Evolutionary conservation across 2,797 vertebrate species (phyloP).

Genomic region (Gymnopithys bicolor): DNA sequence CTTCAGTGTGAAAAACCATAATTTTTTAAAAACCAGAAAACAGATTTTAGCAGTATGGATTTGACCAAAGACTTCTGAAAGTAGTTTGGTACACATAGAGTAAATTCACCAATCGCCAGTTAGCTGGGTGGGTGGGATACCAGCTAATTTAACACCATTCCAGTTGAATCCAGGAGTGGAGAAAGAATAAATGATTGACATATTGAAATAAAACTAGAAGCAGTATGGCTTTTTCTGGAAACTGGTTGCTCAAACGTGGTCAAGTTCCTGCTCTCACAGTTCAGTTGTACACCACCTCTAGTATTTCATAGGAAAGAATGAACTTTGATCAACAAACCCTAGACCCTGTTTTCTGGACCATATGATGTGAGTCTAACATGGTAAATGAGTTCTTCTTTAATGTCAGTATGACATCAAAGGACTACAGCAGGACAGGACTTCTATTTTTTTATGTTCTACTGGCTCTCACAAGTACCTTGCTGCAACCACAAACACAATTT

Average conservation of each 20-base stretch:
- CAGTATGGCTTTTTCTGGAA: not conserved
- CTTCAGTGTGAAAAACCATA: not conserved
- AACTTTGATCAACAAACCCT: not conserved
- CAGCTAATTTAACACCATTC: not conserved
- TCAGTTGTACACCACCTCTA: not conserved
- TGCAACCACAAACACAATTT: not conserved
- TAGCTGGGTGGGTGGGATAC: not conserved
- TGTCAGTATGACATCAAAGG: not conserved
- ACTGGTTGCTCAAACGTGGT: not conserved
- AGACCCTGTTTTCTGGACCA: not conserved
- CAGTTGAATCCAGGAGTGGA: not conserved
- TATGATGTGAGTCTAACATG: fast-evolving
- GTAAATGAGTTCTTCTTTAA: not conserved
- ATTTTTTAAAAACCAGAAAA: not conserved
- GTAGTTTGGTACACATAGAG: not conserved
- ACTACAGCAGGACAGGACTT: not conserved
- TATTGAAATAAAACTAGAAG: not conserved
- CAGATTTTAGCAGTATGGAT: not conserved
- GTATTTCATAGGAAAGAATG: not conserved
- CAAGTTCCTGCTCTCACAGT: not conserved
- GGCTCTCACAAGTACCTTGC: not conserved
- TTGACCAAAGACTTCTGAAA: not conserved
- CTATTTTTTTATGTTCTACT: not conserved
- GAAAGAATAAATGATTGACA: not conserved
- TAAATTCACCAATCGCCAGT: not conserved